Percentiles rank a stretch among this genome's conserved stretches.
These are phyloP conservation scores for Galeopterus variegatus DNA, from an alignment of 2,113 vertebrate species.

Conservation along the genomic window DNA sequence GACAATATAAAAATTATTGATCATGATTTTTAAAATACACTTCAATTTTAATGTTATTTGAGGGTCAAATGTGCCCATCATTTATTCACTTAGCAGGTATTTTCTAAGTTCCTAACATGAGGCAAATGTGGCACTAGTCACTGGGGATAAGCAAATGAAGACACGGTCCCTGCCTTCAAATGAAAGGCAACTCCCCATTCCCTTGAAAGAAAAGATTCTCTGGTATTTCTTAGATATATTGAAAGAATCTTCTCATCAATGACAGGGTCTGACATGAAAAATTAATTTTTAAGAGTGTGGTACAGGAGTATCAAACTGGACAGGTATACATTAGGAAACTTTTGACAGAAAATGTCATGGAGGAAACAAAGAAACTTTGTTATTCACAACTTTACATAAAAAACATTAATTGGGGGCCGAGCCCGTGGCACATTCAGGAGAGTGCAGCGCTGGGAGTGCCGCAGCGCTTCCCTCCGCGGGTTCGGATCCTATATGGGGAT, in stretches of 20 bases:
- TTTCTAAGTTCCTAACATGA: neutral
- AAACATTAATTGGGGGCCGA: constrained; percentile 17
- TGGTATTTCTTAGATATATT: constrained; percentile 20
- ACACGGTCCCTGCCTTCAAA: neutral
- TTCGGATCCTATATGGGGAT: too few species aligned
- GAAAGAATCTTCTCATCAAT: neutral
- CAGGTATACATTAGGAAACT: neutral
- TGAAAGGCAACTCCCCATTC: neutral
- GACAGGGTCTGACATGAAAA: neutral
- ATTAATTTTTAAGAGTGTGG: neutral
- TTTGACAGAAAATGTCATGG: constrained; percentile 32
- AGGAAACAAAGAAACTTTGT: constrained; percentile 39
- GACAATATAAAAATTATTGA: neutral
- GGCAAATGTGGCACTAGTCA: neutral
- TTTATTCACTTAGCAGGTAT: neutral
- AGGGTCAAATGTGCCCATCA: neutral
- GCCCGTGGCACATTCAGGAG: too few species aligned
- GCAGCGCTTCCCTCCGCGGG: too few species aligned
- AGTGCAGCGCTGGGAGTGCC: too few species aligned
- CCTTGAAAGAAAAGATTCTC: constrained; percentile 27
- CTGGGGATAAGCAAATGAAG: neutral
- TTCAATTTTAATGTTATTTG: neutral
- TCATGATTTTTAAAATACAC: neutral
- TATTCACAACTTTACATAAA: constrained; percentile 60
- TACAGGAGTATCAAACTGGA: neutral